Percentiles rank a stretch among this genome's conserved stretches.
Conservation (phyloP, 2,888 invertebrate species). For the Trichopria drosophilae region DNA sequence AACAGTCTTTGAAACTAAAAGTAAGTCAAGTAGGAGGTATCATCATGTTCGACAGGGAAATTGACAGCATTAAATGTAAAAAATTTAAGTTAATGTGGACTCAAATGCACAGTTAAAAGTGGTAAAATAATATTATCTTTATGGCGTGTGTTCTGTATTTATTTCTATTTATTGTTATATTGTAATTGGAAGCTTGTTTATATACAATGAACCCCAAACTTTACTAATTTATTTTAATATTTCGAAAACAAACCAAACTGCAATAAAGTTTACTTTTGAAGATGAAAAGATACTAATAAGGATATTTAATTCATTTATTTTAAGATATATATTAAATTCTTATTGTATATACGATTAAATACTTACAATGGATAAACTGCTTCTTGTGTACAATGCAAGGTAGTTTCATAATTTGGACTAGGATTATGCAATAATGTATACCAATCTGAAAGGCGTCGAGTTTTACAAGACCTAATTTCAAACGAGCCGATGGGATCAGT, state of each 20-base stretch:
- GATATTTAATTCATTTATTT: constrained; percentile 1
- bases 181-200: background rate
- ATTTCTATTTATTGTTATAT: constrained; percentile 2
- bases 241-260: too few relatives aligned
- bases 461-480: constrained; percentile 75
- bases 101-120: too few relatives aligned
- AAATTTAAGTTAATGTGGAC: too few relatives aligned
- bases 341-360: constrained; percentile 24
- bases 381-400: constrained; percentile 93
- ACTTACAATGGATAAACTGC: constrained; percentile 96
- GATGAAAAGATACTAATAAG: background rate
- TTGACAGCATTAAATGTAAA: too few relatives aligned
- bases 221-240: too few relatives aligned
- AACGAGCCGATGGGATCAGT: constrained; percentile 81
- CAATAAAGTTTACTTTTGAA: background rate
- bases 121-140: too few relatives aligned
- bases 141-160: too few relatives aligned
- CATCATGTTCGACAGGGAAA: too few relatives aligned
- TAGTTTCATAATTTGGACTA: constrained; percentile 84
- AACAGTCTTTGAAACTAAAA: too few relatives aligned
- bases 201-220: too few relatives aligned
- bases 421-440: constrained; percentile 95
- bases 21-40: too few relatives aligned
- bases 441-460: constrained; percentile 88
- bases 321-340: too few relatives aligned